Conservation (phyloP, 2,113 vertebrate species). For the Microtus montanus region DNA sequence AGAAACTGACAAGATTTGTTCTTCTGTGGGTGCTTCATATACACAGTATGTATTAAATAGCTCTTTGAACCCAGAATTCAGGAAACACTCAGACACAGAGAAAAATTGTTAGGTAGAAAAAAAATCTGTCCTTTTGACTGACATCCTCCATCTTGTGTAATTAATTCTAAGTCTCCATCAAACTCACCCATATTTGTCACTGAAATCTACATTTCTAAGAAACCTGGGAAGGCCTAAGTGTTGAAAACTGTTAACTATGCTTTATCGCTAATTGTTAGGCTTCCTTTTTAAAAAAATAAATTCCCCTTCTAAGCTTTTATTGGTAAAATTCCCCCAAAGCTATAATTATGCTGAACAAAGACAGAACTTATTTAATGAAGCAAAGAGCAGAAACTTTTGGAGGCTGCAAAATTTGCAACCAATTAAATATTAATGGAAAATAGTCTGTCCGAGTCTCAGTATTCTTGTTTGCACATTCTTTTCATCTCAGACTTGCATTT, state of each 20-base stretch:
- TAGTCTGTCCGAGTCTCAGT: constrained; percentile 52
- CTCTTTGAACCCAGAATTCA: neutral
- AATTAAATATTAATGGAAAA: constrained; percentile 74
- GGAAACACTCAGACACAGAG: constrained; percentile 36
- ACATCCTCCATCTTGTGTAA: constrained; percentile 45
- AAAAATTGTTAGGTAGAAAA: constrained; percentile 46
- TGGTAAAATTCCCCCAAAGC: constrained; percentile 66
- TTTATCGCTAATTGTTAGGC: constrained; percentile 65
- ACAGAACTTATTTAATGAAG: constrained; percentile 66
- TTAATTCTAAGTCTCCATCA: constrained; percentile 38
- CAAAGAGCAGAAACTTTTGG: constrained; percentile 70
- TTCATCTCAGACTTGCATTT: constrained; percentile 63
- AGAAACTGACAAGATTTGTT: neutral
- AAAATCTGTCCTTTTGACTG: constrained; percentile 33
- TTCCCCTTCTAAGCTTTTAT: constrained; percentile 7
- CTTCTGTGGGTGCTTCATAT: constrained; percentile 26
- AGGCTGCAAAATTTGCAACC: constrained; percentile 68
- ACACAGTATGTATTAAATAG: neutral
- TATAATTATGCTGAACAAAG: constrained; percentile 70
- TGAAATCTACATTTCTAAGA: neutral
- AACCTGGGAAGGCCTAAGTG: constrained; percentile 27
- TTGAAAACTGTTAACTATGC: constrained; percentile 58
- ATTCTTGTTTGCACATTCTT: constrained; percentile 61
- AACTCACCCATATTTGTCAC: neutral
- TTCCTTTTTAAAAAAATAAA: neutral